Evolutionary conservation across 2,888 invertebrate species (phyloP).

Genomic region (Orchestes rusci): DNA sequence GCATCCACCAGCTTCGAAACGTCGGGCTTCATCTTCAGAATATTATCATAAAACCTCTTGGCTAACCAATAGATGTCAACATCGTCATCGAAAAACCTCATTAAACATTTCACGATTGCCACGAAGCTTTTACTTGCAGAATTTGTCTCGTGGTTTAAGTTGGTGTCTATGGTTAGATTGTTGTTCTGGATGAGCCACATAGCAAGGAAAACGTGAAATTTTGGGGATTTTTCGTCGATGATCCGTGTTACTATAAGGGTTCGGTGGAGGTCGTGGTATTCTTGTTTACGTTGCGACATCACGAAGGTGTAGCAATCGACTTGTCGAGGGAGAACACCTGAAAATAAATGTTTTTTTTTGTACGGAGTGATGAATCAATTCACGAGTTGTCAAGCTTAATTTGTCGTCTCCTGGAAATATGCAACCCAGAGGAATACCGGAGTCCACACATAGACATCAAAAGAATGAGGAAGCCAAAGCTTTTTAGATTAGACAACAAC

Average conservation of each 20-base stretch:
- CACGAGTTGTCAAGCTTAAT: no score
- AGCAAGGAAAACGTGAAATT: constrained; percentile 60
- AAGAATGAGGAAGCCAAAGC: no score
- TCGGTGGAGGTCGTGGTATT: constrained; percentile 66
- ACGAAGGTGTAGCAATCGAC: constrained; percentile 70
- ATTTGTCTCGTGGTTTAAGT: constrained; percentile 25
- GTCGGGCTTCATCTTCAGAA: constrained; percentile 59
- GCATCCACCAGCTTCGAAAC: constrained; percentile 51
- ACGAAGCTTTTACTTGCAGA: constrained; percentile 32
- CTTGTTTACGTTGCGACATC: constrained; percentile 62
- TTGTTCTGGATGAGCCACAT: constrained; percentile 80
- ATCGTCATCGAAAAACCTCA: constrained; percentile 65
- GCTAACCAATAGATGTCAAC: constrained; percentile 79
- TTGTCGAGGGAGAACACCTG: constrained; percentile 72
- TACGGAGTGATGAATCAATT: no score
- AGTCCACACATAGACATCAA: no score
- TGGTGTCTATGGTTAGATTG: constrained; percentile 44
- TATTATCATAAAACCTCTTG: constrained; percentile 65
- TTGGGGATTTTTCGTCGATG: constrained; percentile 56
- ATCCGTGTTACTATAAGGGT: constrained; percentile 63
- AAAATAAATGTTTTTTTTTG: constrained; percentile 25
- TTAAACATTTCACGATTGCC: constrained; percentile 60
- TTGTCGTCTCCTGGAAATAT: no score
- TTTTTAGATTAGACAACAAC: no score
- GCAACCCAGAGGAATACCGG: no score